Conservation (phyloP, 2,113 vertebrate genomes). For the Cyprinodon tularosa region DNA sequence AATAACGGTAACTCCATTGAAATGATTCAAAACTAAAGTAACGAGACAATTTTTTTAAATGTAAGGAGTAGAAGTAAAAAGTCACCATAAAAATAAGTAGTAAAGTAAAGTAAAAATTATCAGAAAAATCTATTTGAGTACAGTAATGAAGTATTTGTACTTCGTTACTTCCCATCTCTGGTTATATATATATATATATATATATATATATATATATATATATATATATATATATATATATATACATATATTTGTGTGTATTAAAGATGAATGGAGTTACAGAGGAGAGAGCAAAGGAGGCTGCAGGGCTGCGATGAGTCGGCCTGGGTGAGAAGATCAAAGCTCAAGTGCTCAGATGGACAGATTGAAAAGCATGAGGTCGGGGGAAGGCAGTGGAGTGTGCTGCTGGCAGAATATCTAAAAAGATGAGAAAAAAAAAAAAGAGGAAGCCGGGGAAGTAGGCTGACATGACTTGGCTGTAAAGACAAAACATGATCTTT, state of each 20-base stretch:
- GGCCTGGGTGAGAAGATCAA: slow-evolving; percentile 71
- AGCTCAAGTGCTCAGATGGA: slow-evolving; percentile 70
- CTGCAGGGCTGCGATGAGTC: slow-evolving; percentile 58
- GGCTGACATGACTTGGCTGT: slow-evolving; percentile 39
- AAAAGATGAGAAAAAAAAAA: slow-evolving; percentile 32
- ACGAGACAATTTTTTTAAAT: too few species aligned
- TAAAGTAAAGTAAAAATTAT: too few species aligned
- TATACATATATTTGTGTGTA: slow-evolving; percentile 54
- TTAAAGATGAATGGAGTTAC: slow-evolving; percentile 60
- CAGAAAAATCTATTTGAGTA: too few species aligned
- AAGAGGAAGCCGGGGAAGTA: slow-evolving; percentile 2
- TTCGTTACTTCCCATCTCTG: too few species aligned
- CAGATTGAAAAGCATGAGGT: slow-evolving; percentile 64
- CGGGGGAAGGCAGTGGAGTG: slow-evolving; percentile 31
- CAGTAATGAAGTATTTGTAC: too few species aligned
- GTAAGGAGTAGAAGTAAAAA: too few species aligned
- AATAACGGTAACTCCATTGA: too few species aligned
- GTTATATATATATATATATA: slow-evolving; percentile 51
- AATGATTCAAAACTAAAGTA: too few species aligned
- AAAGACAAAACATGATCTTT: slow-evolving; percentile 53
- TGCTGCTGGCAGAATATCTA: slow-evolving; percentile 60
- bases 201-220: slow-evolving; percentile 63
- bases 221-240: slow-evolving; percentile 59
- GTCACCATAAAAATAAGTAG: too few species aligned
- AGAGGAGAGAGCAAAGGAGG: slow-evolving; percentile 29